Evolutionary conservation across 2,113 vertebrate species (phyloP), one percentile per base, ranked within the genome.

Genomic region (Ctenomys sociabilis): DNA sequence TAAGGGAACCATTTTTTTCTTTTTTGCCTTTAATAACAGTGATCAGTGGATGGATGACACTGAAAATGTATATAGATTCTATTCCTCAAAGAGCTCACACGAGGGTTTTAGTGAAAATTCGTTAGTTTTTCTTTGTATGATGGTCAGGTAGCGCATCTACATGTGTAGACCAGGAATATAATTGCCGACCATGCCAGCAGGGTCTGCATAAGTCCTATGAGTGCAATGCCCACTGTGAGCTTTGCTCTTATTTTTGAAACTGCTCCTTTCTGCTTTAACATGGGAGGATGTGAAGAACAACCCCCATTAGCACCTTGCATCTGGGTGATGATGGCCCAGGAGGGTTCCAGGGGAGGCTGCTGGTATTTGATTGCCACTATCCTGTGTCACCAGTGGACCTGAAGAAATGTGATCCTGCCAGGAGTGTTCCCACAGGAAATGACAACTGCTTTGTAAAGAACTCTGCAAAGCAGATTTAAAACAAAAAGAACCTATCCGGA

Each of bases 171-270:
- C n/a, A 21, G 17, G 11, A 63, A 91, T 88, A 16, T 66, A 78
- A 49, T 43, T 30, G 5, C 22, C 4, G 13, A 13, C 78, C 57
- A 4, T n/a, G 64, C 35, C 64, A 54, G 17, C 83, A 40, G 22
- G 24, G 30, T 22, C 12, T 40, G 4, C 37, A 4, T 4, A 49
- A 2, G 4, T 9, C 57, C 49, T 5, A 0, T 32, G 13, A 7
- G 26, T 68, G 52, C 61, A 4, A 1, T 40, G 26, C 7, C 59
- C 1, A 9, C 4, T 0, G 17, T 7, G 54, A 88, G 22, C 12
- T 49, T 40, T 70, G 19, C 7, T 3, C 7, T 21, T 43, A 21
- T 45, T 63, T 63, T 28, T 30, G 57, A 66, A 77, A 66, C 14
- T 2, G 40, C 26, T 26, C 49, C 45, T 68, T 90, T 95, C 70